These are phyloP conservation scores for Mylabris phalerata DNA, from an alignment of 1,140 invertebrate genomes.

Conservation along the genomic window DNA sequence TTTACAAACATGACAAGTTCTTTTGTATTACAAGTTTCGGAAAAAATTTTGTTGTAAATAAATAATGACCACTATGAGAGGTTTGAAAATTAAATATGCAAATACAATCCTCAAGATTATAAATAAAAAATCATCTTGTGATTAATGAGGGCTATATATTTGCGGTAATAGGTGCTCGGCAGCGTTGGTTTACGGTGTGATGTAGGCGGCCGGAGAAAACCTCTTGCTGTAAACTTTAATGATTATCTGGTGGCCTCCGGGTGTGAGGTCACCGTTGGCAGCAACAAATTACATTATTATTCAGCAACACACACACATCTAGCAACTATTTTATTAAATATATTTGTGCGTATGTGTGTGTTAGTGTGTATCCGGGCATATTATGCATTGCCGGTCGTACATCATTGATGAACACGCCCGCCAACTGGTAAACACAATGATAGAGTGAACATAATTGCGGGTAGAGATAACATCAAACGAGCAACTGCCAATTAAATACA, in stretches of 20 bases:
- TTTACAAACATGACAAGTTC: no score
- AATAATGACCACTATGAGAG: background rate
- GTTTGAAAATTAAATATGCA: conserved; percentile 15
- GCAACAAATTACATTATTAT: conserved; percentile 38
- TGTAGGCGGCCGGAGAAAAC: conserved; percentile 29
- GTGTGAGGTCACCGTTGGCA: conserved; percentile 34
- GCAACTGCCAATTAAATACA: conserved; percentile 21
- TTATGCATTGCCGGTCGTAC: conserved; percentile 29
- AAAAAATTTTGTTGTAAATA: no score
- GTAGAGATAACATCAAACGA: conserved; percentile 20
- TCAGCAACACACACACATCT: conserved; percentile 27
- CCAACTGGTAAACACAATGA: conserved; percentile 26
- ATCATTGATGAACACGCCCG: conserved; percentile 27
- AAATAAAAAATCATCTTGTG: conserved; percentile 21
- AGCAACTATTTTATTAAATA: conserved; percentile 28
- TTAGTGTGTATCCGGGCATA: conserved; percentile 26
- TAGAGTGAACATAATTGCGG: conserved; percentile 29
- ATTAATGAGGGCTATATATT: conserved; percentile 22
- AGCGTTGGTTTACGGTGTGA: conserved; percentile 26
- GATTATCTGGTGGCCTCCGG: conserved; percentile 29
- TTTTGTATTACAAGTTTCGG: no score
- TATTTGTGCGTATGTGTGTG: conserved; percentile 1
- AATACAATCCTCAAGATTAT: conserved; percentile 18
- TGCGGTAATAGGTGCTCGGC: conserved; percentile 21
- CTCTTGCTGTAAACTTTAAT: conserved; percentile 29